Conservation (phyloP, 2,113 vertebrate genomes). For the Crypturellus undulatus region DNA sequence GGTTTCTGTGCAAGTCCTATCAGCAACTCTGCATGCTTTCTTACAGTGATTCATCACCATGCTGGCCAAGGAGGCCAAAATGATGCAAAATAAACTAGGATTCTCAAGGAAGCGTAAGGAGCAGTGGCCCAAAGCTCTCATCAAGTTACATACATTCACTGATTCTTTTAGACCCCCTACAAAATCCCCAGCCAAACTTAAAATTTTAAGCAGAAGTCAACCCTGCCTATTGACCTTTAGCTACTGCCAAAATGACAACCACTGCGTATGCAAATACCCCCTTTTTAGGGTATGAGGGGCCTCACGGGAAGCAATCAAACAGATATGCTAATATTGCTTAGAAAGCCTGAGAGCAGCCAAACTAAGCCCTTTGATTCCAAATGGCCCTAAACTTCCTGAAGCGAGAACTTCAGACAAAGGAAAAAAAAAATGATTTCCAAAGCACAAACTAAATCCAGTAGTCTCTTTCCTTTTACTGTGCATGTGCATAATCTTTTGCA, state of each 20-base stretch:
- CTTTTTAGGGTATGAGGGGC: background rate
- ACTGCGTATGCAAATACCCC: background rate
- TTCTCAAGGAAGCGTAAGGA: constrained; percentile 13
- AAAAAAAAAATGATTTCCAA: background rate
- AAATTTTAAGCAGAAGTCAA: constrained; percentile 16
- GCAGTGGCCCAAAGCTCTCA: background rate
- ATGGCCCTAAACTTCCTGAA: background rate
- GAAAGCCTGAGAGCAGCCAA: background rate
- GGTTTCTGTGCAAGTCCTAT: constrained; percentile 8
- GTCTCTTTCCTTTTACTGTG: background rate
- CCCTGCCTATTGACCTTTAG: background rate
- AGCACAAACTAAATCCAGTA: background rate
- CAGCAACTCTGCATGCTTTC: background rate
- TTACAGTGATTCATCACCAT: background rate
- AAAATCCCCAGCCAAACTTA: background rate
- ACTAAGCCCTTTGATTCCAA: background rate
- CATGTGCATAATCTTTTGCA: too few relatives aligned
- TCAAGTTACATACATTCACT: background rate
- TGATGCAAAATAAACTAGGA: constrained; percentile 16
- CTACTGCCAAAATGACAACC: background rate
- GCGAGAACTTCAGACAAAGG: background rate
- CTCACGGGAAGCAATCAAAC: constrained; percentile 16
- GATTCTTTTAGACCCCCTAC: background rate
- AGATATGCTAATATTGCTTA: constrained; percentile 13
- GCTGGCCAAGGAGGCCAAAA: background rate